Percentiles rank a stretch among this genome's conserved stretches.
These are phyloP conservation scores for Siniperca knerii DNA, from an alignment of 2,113 vertebrate genomes.

Conservation along the genomic window DNA sequence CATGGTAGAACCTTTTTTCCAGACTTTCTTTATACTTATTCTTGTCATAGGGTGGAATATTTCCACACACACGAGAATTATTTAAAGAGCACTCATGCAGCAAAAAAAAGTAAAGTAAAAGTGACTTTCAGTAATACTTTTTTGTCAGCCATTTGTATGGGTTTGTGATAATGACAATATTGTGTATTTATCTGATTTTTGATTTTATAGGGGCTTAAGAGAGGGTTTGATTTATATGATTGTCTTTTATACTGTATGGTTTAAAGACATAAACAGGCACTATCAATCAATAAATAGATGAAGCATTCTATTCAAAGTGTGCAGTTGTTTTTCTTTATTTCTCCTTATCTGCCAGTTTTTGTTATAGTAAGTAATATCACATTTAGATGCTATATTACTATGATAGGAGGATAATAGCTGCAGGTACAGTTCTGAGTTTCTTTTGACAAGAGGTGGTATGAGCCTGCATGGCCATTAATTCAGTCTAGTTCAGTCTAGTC, in stretches of 20 bases:
- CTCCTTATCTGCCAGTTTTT: neutral
- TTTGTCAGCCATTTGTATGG: conserved; percentile 45
- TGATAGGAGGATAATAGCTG: neutral
- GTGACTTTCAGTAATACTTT: conserved; percentile 29
- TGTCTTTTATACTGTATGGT: conserved; percentile 75
- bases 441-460: neutral
- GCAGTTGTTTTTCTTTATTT: neutral
- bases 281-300: conserved; percentile 64
- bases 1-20: neutral
- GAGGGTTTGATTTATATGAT: conserved; percentile 63
- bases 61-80: neutral
- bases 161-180: conserved; percentile 50
- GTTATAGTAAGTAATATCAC: neutral
- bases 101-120: neutral
- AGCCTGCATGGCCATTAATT: neutral
- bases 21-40: neutral
- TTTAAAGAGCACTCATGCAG: conserved; percentile 34
- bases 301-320: conserved; percentile 16
- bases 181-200: conserved; percentile 66
- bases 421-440: neutral
- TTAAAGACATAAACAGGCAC: conserved; percentile 53
- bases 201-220: conserved; percentile 53
- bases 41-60: neutral
- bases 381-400: neutral
- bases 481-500: neutral